Conservation (phyloP, 1,140 invertebrate genomes). For the Hylaeus volcanicus region DNA sequence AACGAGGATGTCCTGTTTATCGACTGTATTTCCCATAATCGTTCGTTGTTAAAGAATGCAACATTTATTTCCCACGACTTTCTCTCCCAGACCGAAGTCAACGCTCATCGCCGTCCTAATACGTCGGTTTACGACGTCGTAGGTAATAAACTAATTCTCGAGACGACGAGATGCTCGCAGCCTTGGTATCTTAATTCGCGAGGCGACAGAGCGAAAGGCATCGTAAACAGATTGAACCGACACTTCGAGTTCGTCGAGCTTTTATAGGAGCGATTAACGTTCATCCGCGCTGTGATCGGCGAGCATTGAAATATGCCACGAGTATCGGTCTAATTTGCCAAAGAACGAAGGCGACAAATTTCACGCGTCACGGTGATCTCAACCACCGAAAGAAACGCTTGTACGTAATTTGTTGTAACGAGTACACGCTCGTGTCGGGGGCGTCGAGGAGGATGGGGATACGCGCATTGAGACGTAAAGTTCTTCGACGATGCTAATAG, state of each 20-base stretch:
- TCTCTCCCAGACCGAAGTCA: no score
- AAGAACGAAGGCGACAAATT: no score
- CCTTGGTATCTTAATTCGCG: constrained; percentile 1
- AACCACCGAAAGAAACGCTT: no score
- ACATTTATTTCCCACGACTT: no score
- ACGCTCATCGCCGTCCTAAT: neutral
- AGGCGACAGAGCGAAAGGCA: neutral
- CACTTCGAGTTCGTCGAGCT: neutral
- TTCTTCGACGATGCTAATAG: constrained; percentile 71
- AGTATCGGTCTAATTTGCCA: no score
- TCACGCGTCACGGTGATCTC: no score
- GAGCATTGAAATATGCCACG: no score
- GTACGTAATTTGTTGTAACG: no score
- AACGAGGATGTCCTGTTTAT: no score
- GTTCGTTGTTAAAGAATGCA: no score
- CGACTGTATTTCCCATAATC: no score
- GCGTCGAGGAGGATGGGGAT: constrained; percentile 18
- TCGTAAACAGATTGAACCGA: neutral
- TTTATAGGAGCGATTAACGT: constrained; percentile 9
- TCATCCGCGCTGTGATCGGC: neutral
- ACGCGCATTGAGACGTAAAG: constrained; percentile 65
- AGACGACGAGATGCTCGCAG: neutral
- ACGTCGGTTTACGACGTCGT: neutral
- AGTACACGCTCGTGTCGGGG: neutral
- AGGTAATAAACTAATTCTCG: neutral